Base-by-base conservation (phyloP, 2,888 invertebrate genomes). In the Ectemnius continuus region DNA sequence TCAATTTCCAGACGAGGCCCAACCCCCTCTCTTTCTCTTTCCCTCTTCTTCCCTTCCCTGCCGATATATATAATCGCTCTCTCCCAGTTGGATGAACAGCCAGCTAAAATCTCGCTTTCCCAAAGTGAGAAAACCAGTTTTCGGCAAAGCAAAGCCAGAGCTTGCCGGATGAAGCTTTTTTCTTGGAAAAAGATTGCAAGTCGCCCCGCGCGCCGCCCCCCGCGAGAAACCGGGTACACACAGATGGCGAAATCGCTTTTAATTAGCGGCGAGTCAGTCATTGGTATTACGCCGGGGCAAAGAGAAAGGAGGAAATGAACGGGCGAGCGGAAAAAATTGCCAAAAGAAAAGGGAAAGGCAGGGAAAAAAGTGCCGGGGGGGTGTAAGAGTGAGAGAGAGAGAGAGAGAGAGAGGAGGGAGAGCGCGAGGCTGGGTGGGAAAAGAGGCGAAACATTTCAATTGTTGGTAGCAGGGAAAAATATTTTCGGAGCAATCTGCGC, bases 1-100 rank as follows among this genome's bases (percentile, higher is more conserved):
- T 87, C 87, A 86, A 85, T 84, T 84, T 83, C 81, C 79, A 80
- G 82, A 80, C 84, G 79, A 81, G 77, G 82, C 76, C 76, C 36
- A 36, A 36, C 48, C 58, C 59, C 56, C 13, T 46, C 28, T 23
- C 46, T n/a, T 2, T 4, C 23, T 13, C 11, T 11, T 13, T 8
- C 18, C 13, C 16, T 8, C 28, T 20, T 23, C 23, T 3, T 23
- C 23, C 23, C 23, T 23, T 23, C 23, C 23, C 23, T 23, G 23
- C 23, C 23, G 3, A 23, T n/a, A n/a, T n/a, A n/a, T n/a, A n/a
- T 23, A 23, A 23, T 23, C 47, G n/a, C 57, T 47, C 11, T 57
- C 56, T 18, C 18, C 36, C 36, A 36, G 36, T 36, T 36, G 8
- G 8, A 36, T 36, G 8, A 36, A 36, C 36, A 36, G 36, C 36